A percentile compares a stretch with the other conserved stretches of the same genome.
Conservation (phyloP, 2,113 vertebrate species). For the Pluvialis apricaria region DNA sequence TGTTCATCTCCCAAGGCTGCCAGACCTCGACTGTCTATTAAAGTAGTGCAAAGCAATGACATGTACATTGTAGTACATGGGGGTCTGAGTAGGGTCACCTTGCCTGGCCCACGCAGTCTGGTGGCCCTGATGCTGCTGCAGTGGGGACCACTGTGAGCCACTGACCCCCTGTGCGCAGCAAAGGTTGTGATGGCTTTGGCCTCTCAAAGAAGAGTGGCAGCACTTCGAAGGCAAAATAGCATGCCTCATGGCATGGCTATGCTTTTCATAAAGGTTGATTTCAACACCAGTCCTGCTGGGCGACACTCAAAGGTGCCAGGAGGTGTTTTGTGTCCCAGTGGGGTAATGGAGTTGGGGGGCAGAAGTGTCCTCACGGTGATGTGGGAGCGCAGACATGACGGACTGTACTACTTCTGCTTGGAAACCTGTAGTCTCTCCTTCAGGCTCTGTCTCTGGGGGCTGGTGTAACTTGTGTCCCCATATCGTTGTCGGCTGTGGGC, state of each 20-base stretch:
- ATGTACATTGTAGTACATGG: rapidly evolving
- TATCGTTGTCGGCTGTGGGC: rapidly evolving
- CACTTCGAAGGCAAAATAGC: background rate
- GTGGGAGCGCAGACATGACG: background rate
- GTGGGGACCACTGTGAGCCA: background rate
- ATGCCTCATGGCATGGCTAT: rapidly evolving
- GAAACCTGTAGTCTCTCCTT: background rate
- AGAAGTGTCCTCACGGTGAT: background rate
- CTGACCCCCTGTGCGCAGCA: rapidly evolving
- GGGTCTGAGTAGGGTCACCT: background rate
- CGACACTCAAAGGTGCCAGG: background rate
- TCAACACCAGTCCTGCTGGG: background rate
- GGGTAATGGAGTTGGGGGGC: background rate
- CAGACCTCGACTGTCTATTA: background rate
- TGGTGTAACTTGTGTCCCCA: background rate
- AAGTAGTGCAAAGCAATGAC: background rate
- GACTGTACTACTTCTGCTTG: background rate
- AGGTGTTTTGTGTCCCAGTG: background rate
- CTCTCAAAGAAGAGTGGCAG: background rate
- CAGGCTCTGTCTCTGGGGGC: background rate
- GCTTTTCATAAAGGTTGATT: background rate
- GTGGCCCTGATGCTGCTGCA: background rate
- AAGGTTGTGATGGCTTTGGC: background rate
- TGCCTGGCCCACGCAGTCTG: rapidly evolving
- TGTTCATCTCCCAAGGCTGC: background rate